These are phyloP conservation scores for Resseliella maxima DNA, from an alignment of 2,888 invertebrate genomes.

Conservation along the genomic window DNA sequence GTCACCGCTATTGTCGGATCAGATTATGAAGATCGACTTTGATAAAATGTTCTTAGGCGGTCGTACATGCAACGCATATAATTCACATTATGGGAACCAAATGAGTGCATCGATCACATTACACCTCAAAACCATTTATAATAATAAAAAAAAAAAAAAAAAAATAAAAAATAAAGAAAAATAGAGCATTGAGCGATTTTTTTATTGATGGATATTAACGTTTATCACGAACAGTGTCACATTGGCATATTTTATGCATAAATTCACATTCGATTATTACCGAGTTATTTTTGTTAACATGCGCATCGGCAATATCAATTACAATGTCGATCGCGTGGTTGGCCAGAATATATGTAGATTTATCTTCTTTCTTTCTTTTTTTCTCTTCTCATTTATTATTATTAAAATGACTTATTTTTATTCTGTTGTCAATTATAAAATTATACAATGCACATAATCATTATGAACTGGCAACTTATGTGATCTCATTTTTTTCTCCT, in stretches of 20 bases:
- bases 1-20: slow-evolving; percentile 16
- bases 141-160: not conserved
- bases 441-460: too few relatives aligned
- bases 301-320: slow-evolving; percentile 53
- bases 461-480: too few relatives aligned
- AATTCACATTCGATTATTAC: not conserved
- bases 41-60: slow-evolving; percentile 51
- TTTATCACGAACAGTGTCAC: slow-evolving; percentile 55
- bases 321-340: slow-evolving; percentile 27
- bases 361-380: too few relatives aligned
- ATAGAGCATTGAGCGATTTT: too few relatives aligned
- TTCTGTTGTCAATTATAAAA: not conserved
- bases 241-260: slow-evolving; percentile 44
- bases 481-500: not conserved
- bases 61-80: slow-evolving; percentile 18
- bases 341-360: not conserved
- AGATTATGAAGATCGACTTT: slow-evolving; percentile 25
- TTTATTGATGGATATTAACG: slow-evolving; percentile 47
- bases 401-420: not conserved
- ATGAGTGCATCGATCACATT: slow-evolving; percentile 37
- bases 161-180: too few relatives aligned
- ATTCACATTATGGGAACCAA: slow-evolving; percentile 53
- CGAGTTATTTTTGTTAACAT: not conserved
- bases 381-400: too few relatives aligned
- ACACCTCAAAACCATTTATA: slow-evolving; percentile 15